Evolutionary conservation across 1,140 invertebrate species (phyloP).

Genomic region (Melanaphis sacchari): DNA sequence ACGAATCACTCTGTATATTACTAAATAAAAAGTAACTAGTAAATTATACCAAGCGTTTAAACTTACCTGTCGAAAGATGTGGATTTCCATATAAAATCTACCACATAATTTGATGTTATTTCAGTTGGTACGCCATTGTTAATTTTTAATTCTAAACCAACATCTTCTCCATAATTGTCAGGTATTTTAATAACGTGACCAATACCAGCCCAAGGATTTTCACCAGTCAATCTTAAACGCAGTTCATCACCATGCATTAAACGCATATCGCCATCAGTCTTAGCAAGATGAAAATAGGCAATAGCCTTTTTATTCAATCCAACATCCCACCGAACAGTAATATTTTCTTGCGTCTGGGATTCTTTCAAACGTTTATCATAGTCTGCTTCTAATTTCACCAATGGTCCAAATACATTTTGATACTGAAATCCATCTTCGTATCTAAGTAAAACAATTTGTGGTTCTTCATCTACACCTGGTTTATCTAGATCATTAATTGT

Average conservation of each 20-base stretch:
- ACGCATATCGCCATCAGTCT: conserved; percentile 81
- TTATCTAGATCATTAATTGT: conserved; percentile 98
- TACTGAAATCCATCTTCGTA: conserved; percentile 99
- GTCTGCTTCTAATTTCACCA: conserved; percentile 97
- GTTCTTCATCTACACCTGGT: conserved; percentile 96
- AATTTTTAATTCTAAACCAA: conserved; percentile 94
- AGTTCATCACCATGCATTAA: conserved; percentile 98
- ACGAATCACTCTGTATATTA: too few relatives aligned
- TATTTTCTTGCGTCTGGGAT: conserved; percentile 97
- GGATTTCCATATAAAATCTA: conserved; percentile 99
- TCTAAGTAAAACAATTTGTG: conserved; percentile 90
- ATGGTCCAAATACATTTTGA: conserved; percentile 96
- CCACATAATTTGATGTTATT: conserved; percentile 93
- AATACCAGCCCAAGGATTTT: conserved; percentile 93
- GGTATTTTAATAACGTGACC: conserved; percentile 99
- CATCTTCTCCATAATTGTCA: conserved; percentile 98
- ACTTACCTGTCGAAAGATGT: conserved; percentile 94
- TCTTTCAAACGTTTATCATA: conserved; percentile 99
- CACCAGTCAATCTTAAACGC: conserved; percentile 90
- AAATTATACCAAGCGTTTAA: not conserved
- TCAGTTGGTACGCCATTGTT: conserved; percentile 89
- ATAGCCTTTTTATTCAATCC: conserved; percentile 98
- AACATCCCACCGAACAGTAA: conserved; percentile 97
- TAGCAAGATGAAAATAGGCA: conserved; percentile 96
- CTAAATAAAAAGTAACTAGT: not conserved